phyloP scores from a whole-genome alignment of 2,888 invertebrate species.

The Brachynemurus nebulosus region DNA sequence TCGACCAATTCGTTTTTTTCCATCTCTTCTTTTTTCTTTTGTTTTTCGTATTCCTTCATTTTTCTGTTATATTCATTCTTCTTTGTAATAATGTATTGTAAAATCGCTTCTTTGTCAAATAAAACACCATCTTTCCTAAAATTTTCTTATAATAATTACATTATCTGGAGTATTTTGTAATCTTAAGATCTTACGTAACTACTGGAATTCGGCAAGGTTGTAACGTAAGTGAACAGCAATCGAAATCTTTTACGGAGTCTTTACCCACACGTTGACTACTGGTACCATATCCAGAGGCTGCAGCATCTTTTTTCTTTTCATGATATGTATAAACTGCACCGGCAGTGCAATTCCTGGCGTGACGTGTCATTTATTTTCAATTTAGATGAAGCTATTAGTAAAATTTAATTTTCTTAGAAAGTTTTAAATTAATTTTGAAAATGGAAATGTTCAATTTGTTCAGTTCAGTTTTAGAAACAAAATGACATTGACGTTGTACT shows the following conservation, averaged over 20 bases:
- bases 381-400: no score
- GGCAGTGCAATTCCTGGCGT: conserved; percentile 96
- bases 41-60: conserved; percentile 82
- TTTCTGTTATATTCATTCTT: conserved; percentile 83
- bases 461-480: no score
- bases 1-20: conserved; percentile 55
- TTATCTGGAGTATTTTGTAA: background rate
- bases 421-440: no score
- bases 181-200: conserved; percentile 47
- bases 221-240: conserved; percentile 91
- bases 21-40: conserved; percentile 61
- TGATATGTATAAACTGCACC: conserved; percentile 97
- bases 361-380: conserved; percentile 97
- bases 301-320: conserved; percentile 92
- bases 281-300: conserved; percentile 86
- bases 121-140: conserved; percentile 72
- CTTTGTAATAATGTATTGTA: conserved; percentile 88
- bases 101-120: conserved; percentile 92
- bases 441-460: no score
- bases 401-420: no score
- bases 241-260: conserved; percentile 90
- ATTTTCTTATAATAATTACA: background rate
- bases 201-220: conserved; percentile 94
- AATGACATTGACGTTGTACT: no score
- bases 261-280: conserved; percentile 78